phyloP scores from a whole-genome alignment of 2,113 vertebrate genomes.

The Carettochelys insculpta region DNA sequence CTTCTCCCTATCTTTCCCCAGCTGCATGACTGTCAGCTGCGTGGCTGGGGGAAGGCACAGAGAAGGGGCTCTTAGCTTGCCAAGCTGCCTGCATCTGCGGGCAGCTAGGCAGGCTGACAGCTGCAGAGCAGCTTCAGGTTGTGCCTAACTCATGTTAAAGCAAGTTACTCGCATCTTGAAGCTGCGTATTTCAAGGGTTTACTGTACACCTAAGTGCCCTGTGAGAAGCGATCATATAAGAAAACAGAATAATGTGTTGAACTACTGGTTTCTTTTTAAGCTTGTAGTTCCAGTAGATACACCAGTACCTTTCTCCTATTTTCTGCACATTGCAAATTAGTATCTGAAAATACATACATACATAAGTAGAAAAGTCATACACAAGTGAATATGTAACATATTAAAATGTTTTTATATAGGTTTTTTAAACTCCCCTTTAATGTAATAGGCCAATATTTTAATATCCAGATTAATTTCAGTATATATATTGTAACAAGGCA shows the following conservation, averaged over 20 bases:
- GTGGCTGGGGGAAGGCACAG: too few relatives aligned
- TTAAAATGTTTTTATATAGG: background rate
- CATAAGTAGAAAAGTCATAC: background rate
- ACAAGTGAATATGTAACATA: background rate
- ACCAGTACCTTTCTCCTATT: background rate
- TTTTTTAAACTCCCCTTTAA: background rate
- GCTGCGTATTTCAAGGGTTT: too few relatives aligned
- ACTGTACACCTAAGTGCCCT: background rate
- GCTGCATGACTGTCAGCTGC: too few relatives aligned
- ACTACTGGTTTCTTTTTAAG: background rate
- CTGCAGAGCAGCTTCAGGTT: too few relatives aligned
- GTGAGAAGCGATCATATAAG: background rate
- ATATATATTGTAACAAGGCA: background rate
- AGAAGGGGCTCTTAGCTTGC: too few relatives aligned
- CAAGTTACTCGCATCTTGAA: too few relatives aligned
- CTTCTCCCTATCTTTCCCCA: too few relatives aligned
- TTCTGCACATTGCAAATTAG: background rate
- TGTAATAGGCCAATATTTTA: background rate
- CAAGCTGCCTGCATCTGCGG: too few relatives aligned
- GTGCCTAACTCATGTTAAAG: too few relatives aligned
- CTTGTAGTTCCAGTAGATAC: background rate
- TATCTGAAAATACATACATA: background rate
- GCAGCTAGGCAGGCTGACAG: too few relatives aligned
- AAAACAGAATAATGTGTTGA: background rate
- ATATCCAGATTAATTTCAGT: background rate